Conservation (phyloP, 2,888 invertebrate genomes). For the Hypomecis atomaria region DNA sequence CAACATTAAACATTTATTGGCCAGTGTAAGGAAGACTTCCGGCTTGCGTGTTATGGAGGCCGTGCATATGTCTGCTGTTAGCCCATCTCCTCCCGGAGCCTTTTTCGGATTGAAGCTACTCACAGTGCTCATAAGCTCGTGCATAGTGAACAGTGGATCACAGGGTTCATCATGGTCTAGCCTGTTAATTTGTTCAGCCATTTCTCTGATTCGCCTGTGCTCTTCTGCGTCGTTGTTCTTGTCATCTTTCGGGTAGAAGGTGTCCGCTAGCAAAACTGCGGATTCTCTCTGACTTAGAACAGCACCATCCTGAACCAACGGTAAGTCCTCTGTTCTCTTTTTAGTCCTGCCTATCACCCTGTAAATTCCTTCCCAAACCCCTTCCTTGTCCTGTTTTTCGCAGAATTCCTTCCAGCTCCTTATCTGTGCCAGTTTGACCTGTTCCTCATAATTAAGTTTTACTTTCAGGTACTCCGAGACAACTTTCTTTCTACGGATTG, state of each 20-base stretch:
- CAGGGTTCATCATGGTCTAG: not conserved
- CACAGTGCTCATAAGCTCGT: slow-evolving; percentile 11
- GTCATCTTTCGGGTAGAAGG: slow-evolving; percentile 17
- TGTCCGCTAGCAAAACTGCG: slow-evolving; percentile 3
- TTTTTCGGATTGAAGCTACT: slow-evolving; percentile 31
- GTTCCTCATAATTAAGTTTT: slow-evolving; percentile 34
- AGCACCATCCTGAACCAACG: not conserved
- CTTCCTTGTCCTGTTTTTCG: slow-evolving; percentile 15
- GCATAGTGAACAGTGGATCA: slow-evolving; percentile 34
- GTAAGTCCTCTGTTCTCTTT: slow-evolving; percentile 6
- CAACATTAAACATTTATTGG: slow-evolving; percentile 36
- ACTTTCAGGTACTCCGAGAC: slow-evolving; percentile 32
- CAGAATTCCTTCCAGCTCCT: slow-evolving; percentile 37
- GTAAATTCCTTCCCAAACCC: slow-evolving; percentile 25
- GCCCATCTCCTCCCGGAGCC: slow-evolving; percentile 42
- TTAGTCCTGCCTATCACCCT: slow-evolving; percentile 9
- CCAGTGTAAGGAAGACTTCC: slow-evolving; percentile 29
- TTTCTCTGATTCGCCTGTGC: slow-evolving; percentile 2
- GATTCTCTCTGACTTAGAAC: not conserved
- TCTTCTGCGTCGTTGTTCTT: not conserved
- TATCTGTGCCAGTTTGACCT: slow-evolving; percentile 17
- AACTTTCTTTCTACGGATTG: slow-evolving; percentile 24
- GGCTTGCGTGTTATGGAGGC: slow-evolving; percentile 11
- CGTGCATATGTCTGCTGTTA: slow-evolving; percentile 45
- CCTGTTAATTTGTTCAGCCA: not conserved